phyloP scores from a whole-genome alignment of 2,888 invertebrate species.

The Mesochorus sp. region DNA sequence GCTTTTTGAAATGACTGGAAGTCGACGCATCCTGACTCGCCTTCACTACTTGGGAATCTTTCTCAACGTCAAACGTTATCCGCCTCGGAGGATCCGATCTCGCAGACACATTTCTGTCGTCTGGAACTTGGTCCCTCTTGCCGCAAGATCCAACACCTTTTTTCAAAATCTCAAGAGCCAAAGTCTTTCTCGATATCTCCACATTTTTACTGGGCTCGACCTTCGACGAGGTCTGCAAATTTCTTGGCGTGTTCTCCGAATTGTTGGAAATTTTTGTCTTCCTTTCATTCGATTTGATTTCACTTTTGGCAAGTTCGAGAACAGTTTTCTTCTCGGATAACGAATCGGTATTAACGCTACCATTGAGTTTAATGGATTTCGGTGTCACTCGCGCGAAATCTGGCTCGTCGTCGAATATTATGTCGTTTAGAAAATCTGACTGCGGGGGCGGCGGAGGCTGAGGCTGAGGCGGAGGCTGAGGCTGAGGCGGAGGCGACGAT shows the following conservation, averaged over 20 bases:
- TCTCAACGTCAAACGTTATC: background rate
- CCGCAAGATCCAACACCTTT: constrained; percentile 1
- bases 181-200: constrained; percentile 33
- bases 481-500: too few species aligned
- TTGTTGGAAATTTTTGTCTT: background rate
- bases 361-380: constrained; percentile 17
- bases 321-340: constrained; percentile 62
- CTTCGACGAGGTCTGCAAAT: background rate
- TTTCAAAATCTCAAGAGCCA: constrained; percentile 53
- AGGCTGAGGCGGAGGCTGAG: too few species aligned
- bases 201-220: constrained; percentile 30
- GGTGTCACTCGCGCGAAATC: constrained; percentile 43
- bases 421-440: constrained; percentile 31
- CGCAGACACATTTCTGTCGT: background rate
- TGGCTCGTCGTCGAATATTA: constrained; percentile 53
- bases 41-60: background rate
- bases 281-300: background rate
- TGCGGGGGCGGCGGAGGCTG: background rate
- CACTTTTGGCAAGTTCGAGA: constrained; percentile 62
- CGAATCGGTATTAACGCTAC: constrained; percentile 35
- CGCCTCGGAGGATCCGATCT: constrained; percentile 37
- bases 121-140: background rate
- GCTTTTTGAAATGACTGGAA: constrained; percentile 45
- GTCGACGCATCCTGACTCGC: background rate
- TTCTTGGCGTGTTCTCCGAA: background rate